Evolutionary conservation across 1,140 invertebrate species (phyloP).

Genomic region (Drosophila tani): DNA sequence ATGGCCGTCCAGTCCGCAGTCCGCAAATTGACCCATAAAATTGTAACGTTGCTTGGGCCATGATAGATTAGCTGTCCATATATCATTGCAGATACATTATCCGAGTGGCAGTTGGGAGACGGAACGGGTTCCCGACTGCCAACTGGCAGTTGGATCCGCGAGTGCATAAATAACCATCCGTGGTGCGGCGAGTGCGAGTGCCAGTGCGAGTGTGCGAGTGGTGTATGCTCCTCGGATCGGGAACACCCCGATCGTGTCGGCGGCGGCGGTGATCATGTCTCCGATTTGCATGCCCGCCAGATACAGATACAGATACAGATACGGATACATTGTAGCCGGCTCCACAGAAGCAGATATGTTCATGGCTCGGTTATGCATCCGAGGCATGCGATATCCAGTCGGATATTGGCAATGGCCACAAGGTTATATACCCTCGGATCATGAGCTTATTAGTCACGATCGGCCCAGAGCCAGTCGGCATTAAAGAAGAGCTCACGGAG

Average conservation of each 20-base stretch:
- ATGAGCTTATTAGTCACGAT: constrained; percentile 45
- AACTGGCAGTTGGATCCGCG: constrained; percentile 26
- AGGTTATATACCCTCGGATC: constrained; percentile 29
- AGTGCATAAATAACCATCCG: constrained; percentile 40
- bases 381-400: constrained; percentile 32
- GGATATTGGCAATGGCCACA: constrained; percentile 28
- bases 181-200: neutral
- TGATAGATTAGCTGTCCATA: constrained; percentile 56
- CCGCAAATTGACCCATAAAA: constrained; percentile 76
- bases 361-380: constrained; percentile 25
- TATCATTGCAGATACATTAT: constrained; percentile 57
- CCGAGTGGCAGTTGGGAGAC: constrained; percentile 17
- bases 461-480: constrained; percentile 3
- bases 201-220: neutral
- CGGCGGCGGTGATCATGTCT: constrained; percentile 37
- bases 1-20: constrained; percentile 39
- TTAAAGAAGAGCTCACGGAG: neutral
- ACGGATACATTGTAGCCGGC: neutral
- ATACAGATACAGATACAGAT: constrained; percentile 3
- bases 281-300: constrained; percentile 45
- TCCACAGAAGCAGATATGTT: constrained; percentile 9
- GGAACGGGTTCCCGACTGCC: constrained; percentile 6
- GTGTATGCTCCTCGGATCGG: constrained; percentile 10
- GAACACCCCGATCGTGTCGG: constrained; percentile 40
- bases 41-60: constrained; percentile 49